Conservation (phyloP, 2,113 vertebrate species). For the Lynx canadensis region DNA sequence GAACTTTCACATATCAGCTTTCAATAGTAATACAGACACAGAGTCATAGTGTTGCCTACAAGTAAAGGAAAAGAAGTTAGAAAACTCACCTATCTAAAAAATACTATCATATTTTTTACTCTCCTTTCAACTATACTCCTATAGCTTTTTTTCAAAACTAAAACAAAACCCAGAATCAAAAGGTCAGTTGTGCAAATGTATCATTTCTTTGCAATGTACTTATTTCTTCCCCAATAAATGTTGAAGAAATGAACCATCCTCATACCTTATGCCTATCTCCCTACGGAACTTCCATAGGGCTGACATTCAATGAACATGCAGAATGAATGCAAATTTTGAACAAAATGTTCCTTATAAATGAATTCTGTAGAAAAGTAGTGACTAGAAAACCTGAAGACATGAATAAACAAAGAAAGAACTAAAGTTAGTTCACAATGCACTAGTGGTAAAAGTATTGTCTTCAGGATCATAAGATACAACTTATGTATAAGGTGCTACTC, state of each 20-base stretch:
- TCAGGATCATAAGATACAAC: conserved; percentile 53
- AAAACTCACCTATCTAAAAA: background rate
- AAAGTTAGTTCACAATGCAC: background rate
- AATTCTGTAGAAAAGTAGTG: background rate
- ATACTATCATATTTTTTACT: background rate
- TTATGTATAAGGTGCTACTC: conserved; percentile 55
- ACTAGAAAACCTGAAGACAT: background rate
- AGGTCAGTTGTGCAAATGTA: background rate
- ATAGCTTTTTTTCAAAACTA: background rate
- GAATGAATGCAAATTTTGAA: background rate
- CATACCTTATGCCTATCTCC: background rate
- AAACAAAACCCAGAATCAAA: background rate
- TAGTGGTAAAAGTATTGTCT: background rate
- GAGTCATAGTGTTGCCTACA: background rate
- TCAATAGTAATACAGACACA: background rate
- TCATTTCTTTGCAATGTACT: background rate
- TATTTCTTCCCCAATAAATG: background rate
- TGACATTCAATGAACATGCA: background rate
- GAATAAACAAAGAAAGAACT: background rate
- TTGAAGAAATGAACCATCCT: background rate
- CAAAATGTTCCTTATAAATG: background rate
- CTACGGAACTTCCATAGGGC: background rate
- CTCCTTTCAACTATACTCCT: background rate
- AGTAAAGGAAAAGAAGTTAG: background rate
- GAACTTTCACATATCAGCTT: conserved; percentile 6